phyloP scores from a whole-genome alignment of 2,797 vertebrate species.

The Xiphophorus birchmanni region DNA sequence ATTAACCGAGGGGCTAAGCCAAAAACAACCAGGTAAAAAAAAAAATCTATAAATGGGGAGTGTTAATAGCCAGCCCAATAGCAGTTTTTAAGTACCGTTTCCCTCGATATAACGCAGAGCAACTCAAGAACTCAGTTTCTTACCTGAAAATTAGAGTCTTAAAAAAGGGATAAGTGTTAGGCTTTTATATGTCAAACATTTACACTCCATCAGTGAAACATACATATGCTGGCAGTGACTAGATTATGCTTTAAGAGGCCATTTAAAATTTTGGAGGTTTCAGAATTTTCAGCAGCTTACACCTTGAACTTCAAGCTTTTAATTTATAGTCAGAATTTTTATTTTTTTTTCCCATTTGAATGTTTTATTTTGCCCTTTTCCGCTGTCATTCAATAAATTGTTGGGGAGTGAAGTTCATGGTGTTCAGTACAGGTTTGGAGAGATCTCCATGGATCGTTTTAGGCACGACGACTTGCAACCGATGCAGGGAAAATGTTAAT shows the following conservation, averaged over 20 bases:
- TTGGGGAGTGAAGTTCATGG: constrained; percentile 32
- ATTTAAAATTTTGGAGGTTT: not conserved
- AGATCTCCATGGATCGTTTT: constrained; percentile 58
- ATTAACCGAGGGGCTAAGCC: not conserved
- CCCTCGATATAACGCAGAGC: not conserved
- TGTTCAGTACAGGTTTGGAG: constrained; percentile 38
- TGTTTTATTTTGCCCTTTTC: constrained; percentile 1
- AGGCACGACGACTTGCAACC: constrained; percentile 51
- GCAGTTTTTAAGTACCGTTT: not conserved
- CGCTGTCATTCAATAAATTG: constrained; percentile 15
- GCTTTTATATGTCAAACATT: not conserved
- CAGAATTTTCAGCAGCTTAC: not conserved
- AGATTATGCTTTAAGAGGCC: not conserved
- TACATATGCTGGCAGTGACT: not conserved
- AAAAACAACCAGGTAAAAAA: not conserved
- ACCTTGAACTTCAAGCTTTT: not conserved
- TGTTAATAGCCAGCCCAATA: not conserved
- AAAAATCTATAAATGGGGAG: not conserved
- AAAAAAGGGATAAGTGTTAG: not conserved
- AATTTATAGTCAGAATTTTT: not conserved
- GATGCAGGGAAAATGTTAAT: constrained; percentile 67
- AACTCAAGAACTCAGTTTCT: constrained; percentile 1
- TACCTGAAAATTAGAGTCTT: not conserved
- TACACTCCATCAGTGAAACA: not conserved
- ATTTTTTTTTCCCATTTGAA: not conserved